Conservation (phyloP, 2,113 vertebrate genomes). For the Aptenodytes forsteri region DNA sequence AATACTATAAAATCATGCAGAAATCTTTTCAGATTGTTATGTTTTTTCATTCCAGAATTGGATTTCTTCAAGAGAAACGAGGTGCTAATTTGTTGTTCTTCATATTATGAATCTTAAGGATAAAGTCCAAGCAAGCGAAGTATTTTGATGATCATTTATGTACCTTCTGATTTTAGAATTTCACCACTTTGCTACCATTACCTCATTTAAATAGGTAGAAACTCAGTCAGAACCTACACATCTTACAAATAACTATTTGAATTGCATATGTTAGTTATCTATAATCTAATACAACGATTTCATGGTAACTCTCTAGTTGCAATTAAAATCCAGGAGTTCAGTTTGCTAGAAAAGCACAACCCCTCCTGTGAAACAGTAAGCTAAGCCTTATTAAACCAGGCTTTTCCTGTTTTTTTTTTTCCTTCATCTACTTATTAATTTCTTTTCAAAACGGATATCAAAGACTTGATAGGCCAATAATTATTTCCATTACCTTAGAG, state of each 20-base stretch:
- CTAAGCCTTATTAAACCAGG: not conserved
- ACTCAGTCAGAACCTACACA: not conserved
- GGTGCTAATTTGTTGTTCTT: not conserved
- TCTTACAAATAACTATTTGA: not conserved
- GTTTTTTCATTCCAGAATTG: not conserved
- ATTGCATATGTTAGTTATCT: not conserved
- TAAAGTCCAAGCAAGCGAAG: not conserved
- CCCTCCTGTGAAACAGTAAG: not conserved
- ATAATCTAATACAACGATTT: not conserved
- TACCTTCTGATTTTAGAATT: not conserved
- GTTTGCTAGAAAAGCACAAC: not conserved
- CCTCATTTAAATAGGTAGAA: not conserved
- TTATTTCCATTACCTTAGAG: not conserved
- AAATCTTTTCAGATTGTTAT: not conserved
- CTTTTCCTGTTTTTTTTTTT: not conserved
- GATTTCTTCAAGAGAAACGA: not conserved
- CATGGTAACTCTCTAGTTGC: not conserved
- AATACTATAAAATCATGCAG: not conserved
- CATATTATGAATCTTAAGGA: not conserved
- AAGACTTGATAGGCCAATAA: not conserved
- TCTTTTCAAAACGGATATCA: not conserved
- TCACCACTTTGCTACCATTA: not conserved
- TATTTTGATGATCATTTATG: not conserved
- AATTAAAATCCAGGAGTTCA: not conserved
- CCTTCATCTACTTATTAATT: not conserved